Conservation (phyloP, 2,113 vertebrate genomes). For the Aviceda subcristata region DNA sequence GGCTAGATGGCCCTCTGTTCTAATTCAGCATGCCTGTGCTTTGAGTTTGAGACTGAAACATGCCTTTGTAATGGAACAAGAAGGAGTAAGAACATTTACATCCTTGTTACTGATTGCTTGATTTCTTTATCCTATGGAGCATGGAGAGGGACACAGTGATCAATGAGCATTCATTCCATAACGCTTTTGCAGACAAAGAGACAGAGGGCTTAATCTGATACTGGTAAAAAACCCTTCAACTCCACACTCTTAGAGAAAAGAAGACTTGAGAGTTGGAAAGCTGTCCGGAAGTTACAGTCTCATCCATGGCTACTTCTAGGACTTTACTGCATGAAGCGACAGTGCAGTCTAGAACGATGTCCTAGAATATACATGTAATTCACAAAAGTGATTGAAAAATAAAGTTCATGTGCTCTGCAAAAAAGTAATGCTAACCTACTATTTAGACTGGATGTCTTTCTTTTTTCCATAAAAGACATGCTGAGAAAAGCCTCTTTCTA, state of each 20-base stretch:
- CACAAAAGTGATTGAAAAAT: not conserved
- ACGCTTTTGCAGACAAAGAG: not conserved
- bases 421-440: not conserved
- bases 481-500: not conserved
- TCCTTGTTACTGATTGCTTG: not conserved
- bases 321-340: not conserved
- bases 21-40: not conserved
- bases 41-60: not conserved
- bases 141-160: not conserved
- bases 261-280: not conserved
- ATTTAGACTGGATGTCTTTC: not conserved
- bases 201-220: not conserved
- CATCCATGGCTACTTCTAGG: not conserved
- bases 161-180: not conserved
- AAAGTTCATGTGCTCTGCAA: not conserved
- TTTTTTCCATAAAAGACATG: not conserved
- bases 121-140: not conserved
- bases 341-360: not conserved
- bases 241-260: not conserved
- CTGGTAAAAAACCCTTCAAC: not conserved
- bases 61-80: not conserved
- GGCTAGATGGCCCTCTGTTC: not conserved
- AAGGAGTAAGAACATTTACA: not conserved
- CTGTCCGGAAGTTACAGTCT: not conserved
- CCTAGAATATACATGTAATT: not conserved